Base-by-base conservation (phyloP, 1,140 invertebrate species). In the Leptopilina boulardi region DNA sequence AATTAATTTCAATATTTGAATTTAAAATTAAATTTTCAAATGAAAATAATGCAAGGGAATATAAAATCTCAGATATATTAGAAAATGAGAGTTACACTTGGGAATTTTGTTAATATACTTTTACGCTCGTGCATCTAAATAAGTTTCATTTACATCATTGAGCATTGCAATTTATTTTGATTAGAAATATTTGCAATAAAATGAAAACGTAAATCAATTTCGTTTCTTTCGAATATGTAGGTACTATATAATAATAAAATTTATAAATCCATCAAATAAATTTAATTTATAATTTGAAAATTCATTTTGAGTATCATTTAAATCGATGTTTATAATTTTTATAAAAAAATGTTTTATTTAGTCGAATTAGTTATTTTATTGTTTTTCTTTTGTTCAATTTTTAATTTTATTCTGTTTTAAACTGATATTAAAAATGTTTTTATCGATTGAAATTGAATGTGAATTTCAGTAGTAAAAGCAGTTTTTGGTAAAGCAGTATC, bases 171-270 rank as follows among this genome's bases (percentile, higher is more conserved):
- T 51, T 51, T 51, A 18, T 8, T 51, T 38, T 51, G n/a, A 51
- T 51, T 51, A 51, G n/a, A 18, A 51, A 51, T 51, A 51, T 51
- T 51, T 51, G n/a, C 18, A 51, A 51, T 51, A 15, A 51, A 51
- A 51, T 51, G 18, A 51, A 51, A 51, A 51, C 47, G 47, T 51
- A 51, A 51, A 51, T 51, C 47, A 51, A 51, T 51, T 51, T 18
- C 47, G n/a, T 51, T 51, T 51, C 47, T 51, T 51, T 51, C 15
- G 18, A n/a, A 18, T 51, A 51, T 42, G 5, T 30, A 30, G 26
- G 26, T 5, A 38, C 34, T 38, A 9, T 38, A 9, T 51, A n/a
- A n/a, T n/a, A n/a, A n/a, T n/a, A n/a, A n/a, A n/a, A n/a, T n/a
- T n/a, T n/a, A n/a, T n/a, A n/a, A n/a, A n/a, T n/a, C n/a, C n/a